Evolutionary conservation across 1,140 invertebrate species (phyloP).

Genomic region (Homalodisca vitripennis): DNA sequence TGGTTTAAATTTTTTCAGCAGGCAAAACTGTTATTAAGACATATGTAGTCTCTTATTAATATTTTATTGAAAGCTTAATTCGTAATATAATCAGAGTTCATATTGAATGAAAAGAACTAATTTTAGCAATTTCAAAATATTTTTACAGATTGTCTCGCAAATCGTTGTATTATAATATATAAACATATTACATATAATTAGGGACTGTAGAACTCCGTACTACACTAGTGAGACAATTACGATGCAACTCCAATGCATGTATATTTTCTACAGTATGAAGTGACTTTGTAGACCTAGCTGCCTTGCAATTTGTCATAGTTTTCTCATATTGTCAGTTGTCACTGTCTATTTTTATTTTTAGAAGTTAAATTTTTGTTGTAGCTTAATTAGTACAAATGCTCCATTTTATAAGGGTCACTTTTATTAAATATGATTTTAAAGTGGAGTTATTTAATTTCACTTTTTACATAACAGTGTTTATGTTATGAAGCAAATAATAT

Average conservation of each 20-base stretch:
- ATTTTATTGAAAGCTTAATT: no score
- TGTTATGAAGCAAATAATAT: neutral
- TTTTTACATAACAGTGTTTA: no score
- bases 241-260: neutral
- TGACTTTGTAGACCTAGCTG: conserved; percentile 32
- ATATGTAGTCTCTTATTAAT: no score
- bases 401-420: neutral
- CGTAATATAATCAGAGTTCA: no score
- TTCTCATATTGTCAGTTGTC: neutral
- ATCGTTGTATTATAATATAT: neutral
- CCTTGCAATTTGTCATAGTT: conserved; percentile 10
- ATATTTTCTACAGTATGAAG: conserved; percentile 25
- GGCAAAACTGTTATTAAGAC: no score
- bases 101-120: conserved; percentile 7
- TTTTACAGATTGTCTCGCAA: neutral
- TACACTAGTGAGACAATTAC: neutral
- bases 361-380: neutral
- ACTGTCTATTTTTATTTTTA: neutral
- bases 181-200: no score
- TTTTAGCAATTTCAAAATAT: neutral
- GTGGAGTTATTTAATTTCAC: no score
- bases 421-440: no score
- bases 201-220: no score
- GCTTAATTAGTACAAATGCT: neutral
- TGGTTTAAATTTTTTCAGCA: no score